These are phyloP conservation scores for Recurvirostra avosetta DNA, from an alignment of 2,113 vertebrate species.

Conservation along the genomic window DNA sequence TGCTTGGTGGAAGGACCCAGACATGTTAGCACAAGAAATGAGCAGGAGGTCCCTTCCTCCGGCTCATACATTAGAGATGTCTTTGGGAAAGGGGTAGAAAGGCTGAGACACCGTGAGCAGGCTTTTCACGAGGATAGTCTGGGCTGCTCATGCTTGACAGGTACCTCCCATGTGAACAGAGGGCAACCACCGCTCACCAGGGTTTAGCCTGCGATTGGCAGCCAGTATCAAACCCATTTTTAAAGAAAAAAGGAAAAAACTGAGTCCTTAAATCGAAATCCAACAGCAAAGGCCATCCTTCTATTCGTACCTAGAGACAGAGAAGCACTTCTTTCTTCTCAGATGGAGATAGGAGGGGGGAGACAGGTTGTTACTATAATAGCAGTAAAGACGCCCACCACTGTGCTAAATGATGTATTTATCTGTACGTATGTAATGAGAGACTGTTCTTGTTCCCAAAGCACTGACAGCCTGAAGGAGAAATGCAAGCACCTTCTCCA, in stretches of 20 bases:
- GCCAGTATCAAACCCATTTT: neutral
- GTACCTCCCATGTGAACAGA: neutral
- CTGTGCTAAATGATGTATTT: slow-evolving; percentile 31
- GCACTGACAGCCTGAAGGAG: neutral
- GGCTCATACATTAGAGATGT: neutral
- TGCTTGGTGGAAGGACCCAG: neutral
- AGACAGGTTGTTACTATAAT: slow-evolving; percentile 32
- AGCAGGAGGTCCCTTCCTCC: neutral
- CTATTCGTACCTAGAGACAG: neutral
- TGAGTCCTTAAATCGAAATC: neutral
- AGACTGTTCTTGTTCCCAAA: neutral
- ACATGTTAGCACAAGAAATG: neutral
- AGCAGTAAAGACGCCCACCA: slow-evolving; percentile 14
- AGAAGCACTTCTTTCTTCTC: neutral
- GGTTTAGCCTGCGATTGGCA: neutral
- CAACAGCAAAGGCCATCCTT: neutral
- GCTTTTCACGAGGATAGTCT: neutral
- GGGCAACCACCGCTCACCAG: no score
- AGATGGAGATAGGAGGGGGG: neutral
- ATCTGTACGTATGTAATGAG: neutral
- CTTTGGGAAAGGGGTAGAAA: neutral
- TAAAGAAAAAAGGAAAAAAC: neutral
- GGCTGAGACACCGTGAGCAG: neutral
- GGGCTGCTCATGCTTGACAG: neutral
- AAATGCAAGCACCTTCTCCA: neutral